phyloP scores from a whole-genome alignment of 2,797 vertebrate genomes.

The Staurois parvus region DNA sequence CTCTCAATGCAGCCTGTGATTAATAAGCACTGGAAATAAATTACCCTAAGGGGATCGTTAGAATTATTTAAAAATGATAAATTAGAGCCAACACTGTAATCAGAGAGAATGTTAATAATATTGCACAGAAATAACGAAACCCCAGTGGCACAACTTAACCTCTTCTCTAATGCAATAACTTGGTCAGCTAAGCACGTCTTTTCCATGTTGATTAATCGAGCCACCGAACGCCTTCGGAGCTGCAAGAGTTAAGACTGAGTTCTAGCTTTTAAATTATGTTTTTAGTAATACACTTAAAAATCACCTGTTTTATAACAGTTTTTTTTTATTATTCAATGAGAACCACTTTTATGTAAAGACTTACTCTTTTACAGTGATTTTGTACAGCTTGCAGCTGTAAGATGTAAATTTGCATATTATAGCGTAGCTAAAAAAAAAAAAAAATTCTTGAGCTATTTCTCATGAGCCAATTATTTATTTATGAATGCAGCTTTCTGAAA shows the following conservation, averaged over 20 bases:
- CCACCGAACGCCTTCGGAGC: not conserved
- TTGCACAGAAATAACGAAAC: slow-evolving; percentile 21
- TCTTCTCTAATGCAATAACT: slow-evolving; percentile 45
- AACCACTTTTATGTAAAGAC: not conserved
- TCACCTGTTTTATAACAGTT: not conserved
- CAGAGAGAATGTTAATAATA: slow-evolving; percentile 38
- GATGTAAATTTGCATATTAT: slow-evolving; percentile 22
- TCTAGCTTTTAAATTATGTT: not conserved
- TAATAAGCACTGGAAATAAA: slow-evolving; percentile 52
- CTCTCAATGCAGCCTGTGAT: slow-evolving; percentile 27
- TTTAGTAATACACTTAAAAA: not conserved
- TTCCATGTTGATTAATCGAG: not conserved
- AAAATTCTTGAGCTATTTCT: not conserved
- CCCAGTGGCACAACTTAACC: slow-evolving; percentile 18
- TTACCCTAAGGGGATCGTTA: slow-evolving; percentile 50
- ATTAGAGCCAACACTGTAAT: slow-evolving; percentile 38
- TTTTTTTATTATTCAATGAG: not conserved
- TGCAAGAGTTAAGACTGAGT: not conserved
- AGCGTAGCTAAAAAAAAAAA: not conserved
- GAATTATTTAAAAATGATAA: slow-evolving; percentile 56
- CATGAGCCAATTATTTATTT: slow-evolving; percentile 42
- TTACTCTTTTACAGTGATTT: slow-evolving; percentile 2
- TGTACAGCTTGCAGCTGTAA: slow-evolving; percentile 29
- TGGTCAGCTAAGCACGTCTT: not conserved
- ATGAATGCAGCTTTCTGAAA: slow-evolving; percentile 27